Conservation (phyloP, 2,888 invertebrate species). For the Hirtodrosophila trivittata region DNA sequence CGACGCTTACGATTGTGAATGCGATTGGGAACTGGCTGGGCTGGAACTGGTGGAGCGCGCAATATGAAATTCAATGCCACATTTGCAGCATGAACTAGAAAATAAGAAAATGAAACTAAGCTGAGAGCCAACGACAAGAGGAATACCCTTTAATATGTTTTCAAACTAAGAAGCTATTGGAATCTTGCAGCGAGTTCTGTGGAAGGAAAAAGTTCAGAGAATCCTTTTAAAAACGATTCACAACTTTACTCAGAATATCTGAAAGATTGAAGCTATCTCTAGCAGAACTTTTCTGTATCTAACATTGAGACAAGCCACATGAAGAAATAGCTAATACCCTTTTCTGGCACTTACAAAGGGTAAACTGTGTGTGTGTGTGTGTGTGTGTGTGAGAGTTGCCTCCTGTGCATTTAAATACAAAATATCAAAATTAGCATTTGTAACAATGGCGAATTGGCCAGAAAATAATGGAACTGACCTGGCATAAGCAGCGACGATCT, state of each 20-base stretch:
- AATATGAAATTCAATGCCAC: constrained; percentile 81
- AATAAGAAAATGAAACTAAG: constrained; percentile 33
- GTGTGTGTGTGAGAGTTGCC: constrained; percentile 23
- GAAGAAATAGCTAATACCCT: background rate
- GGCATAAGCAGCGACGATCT: constrained; percentile 69
- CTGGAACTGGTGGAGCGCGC: constrained; percentile 51
- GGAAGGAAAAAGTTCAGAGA: no score
- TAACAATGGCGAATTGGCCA: constrained; percentile 81
- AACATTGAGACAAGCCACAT: no score
- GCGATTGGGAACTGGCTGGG: constrained; percentile 42
- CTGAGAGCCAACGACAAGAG: background rate
- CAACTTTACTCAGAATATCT: no score
- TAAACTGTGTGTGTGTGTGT: constrained; percentile 6
- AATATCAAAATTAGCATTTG: constrained; percentile 83
- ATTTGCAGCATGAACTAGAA: constrained; percentile 78
- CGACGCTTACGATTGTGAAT: constrained; percentile 62
- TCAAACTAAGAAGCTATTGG: no score
- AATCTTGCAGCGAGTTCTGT: no score
- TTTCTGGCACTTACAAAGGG: constrained; percentile 15
- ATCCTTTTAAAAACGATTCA: no score
- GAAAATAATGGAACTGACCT: constrained; percentile 80
- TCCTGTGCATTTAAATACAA: constrained; percentile 81
- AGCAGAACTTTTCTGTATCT: no score
- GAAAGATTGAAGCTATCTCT: no score
- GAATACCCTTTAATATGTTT: constrained; percentile 27